Conservation (phyloP, 2,113 vertebrate species). For the Pangasianodon hypophthalmus region DNA sequence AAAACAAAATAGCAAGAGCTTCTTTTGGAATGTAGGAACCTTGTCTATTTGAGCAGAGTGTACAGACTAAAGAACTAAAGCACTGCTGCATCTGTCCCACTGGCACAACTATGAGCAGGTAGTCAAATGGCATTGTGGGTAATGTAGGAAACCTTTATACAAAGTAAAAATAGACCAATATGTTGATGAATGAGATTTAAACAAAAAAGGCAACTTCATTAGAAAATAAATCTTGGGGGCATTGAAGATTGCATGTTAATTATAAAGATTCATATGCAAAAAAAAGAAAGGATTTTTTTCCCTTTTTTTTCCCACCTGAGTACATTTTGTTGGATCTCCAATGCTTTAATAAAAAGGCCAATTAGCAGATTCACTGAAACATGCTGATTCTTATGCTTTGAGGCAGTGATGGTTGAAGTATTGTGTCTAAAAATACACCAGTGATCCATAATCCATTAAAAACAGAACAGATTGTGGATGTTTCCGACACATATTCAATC, state of each 20-base stretch:
- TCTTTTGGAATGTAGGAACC: too few relatives aligned
- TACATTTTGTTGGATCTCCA: constrained; percentile 32
- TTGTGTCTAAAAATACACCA: constrained; percentile 20
- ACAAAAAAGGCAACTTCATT: neutral
- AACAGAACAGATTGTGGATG: neutral
- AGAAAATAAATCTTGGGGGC: neutral
- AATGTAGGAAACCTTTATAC: neutral
- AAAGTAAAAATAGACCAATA: neutral
- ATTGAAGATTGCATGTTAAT: neutral
- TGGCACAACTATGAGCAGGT: too few relatives aligned
- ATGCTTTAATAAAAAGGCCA: constrained; percentile 38
- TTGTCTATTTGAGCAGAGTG: neutral
- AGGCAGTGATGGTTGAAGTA: neutral
- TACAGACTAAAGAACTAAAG: neutral
- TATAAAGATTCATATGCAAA: neutral
- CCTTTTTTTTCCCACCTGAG: constrained; percentile 22
- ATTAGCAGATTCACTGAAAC: constrained; percentile 40
- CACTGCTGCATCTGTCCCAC: neutral
- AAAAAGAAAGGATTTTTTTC: neutral
- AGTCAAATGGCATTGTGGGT: neutral
- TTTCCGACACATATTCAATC: constrained; percentile 17
- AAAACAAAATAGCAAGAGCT: neutral
- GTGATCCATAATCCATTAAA: constrained; percentile 29
- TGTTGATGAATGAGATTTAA: neutral
- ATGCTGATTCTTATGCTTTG: neutral